Conservation (phyloP, 2,888 invertebrate species). For the Coleophora flavipennella region DNA sequence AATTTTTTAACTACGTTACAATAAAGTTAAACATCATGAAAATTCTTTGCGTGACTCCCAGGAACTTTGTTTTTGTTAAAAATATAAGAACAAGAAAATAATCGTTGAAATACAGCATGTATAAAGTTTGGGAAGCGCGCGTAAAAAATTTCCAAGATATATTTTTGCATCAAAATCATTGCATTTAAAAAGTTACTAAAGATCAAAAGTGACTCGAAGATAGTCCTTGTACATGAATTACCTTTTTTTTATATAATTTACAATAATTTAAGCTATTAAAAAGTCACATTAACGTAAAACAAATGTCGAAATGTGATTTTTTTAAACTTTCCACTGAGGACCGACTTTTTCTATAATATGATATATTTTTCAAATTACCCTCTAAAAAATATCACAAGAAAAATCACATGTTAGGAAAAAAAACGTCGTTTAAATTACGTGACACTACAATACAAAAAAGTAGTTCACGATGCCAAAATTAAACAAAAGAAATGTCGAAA, state of each 20-base stretch:
- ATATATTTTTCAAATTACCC: background rate
- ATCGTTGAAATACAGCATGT: background rate
- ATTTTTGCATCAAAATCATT: slow-evolving; percentile 5
- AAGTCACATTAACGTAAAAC: slow-evolving; percentile 61
- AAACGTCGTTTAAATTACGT: slow-evolving; percentile 1
- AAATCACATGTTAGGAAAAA: slow-evolving; percentile 7
- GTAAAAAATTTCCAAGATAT: background rate
- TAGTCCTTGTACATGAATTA: slow-evolving; percentile 11
- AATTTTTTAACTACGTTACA: slow-evolving; percentile 10
- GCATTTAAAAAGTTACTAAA: slow-evolving; percentile 8
- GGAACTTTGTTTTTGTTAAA: no score
- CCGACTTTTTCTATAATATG: slow-evolving; percentile 34
- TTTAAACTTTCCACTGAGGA: slow-evolving; percentile 27
- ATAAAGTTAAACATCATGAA: slow-evolving; percentile 2
- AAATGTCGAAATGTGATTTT: slow-evolving; percentile 60
- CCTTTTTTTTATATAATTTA: slow-evolving; percentile 16
- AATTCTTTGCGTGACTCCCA: background rate
- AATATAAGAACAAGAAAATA: no score
- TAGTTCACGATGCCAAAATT: slow-evolving; percentile 3
- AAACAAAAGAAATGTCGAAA: slow-evolving; percentile 18
- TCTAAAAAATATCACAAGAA: slow-evolving; percentile 22
- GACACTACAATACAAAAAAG: slow-evolving; percentile 15
- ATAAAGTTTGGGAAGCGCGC: background rate
- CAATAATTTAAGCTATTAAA: slow-evolving; percentile 24
- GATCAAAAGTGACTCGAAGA: background rate